A percentile compares a stretch with the other conserved stretches of the same genome.
Evolutionary conservation across 2,797 vertebrate genomes (phyloP).

Genomic region (Eulemur coronatus): DNA sequence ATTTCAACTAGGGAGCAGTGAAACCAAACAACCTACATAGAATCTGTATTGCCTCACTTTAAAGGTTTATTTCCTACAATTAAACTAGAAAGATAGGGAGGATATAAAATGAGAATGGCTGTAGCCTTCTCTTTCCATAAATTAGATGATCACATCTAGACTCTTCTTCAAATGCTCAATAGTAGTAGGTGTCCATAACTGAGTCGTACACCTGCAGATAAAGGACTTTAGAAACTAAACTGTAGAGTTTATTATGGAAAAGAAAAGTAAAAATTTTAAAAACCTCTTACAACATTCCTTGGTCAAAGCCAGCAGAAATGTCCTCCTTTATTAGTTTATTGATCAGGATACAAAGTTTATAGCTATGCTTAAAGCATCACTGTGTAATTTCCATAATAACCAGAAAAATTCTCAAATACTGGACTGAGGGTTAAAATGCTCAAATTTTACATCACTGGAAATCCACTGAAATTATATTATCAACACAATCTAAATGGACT

Average conservation of each 20-base stretch:
- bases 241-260: background rate
- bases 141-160: slow-evolving; percentile 8
- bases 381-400: background rate
- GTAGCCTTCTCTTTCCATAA: slow-evolving; percentile 47
- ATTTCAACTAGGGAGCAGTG: slow-evolving; percentile 75
- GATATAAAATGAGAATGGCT: slow-evolving; percentile 52
- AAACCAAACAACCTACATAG: slow-evolving; percentile 77
- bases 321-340: background rate
- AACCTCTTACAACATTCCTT: background rate
- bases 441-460: background rate
- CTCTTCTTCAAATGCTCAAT: background rate
- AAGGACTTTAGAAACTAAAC: slow-evolving; percentile 36
- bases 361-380: background rate
- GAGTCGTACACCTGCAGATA: slow-evolving; percentile 14
- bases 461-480: background rate
- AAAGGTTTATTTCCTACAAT: slow-evolving; percentile 79
- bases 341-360: background rate
- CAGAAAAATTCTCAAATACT: background rate
- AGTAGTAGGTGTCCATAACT: background rate
- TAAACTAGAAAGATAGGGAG: slow-evolving; percentile 66
- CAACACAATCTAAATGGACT: background rate
- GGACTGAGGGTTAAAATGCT: background rate
- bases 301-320: background rate
- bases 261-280: background rate
- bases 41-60: slow-evolving; percentile 74